These are phyloP conservation scores for Odobenus rosmarus DNA, from an alignment of 2,113 vertebrate genomes.

Conservation along the genomic window DNA sequence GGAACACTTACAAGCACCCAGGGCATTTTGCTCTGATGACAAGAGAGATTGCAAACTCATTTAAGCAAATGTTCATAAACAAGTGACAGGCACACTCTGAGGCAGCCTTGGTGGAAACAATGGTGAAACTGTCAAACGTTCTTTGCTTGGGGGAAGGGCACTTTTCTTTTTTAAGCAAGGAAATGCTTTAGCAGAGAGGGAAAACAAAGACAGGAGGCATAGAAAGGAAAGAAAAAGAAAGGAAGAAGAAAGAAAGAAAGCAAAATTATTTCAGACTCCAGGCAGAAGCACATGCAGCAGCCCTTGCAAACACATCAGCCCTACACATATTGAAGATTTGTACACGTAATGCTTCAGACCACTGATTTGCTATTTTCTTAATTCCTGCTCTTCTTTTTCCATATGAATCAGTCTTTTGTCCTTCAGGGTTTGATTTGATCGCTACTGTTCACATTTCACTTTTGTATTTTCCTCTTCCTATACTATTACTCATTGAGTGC, in stretches of 20 bases:
- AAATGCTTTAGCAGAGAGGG: slow-evolving; percentile 9
- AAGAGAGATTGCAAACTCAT: slow-evolving; percentile 66
- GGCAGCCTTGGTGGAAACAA: slow-evolving; percentile 57
- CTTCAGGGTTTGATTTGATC: slow-evolving; percentile 89
- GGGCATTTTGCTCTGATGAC: slow-evolving; percentile 55
- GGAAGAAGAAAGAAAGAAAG: neutral
- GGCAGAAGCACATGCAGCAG: slow-evolving; percentile 60
- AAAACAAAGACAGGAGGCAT: neutral
- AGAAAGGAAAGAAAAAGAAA: neutral
- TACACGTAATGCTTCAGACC: slow-evolving; percentile 82
- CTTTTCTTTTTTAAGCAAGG: slow-evolving; percentile 25
- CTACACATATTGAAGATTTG: slow-evolving; percentile 73
- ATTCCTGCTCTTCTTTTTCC: slow-evolving; percentile 85
- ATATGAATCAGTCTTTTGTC: slow-evolving; percentile 85
- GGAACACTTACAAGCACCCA: slow-evolving; percentile 50
- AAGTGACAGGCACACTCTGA: slow-evolving; percentile 54
- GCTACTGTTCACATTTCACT: slow-evolving; percentile 89
- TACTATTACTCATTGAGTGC: slow-evolving; percentile 97
- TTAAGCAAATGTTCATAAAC: slow-evolving; percentile 69
- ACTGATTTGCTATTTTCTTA: slow-evolving; percentile 84
- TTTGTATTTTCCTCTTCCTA: slow-evolving; percentile 88
- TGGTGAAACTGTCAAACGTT: slow-evolving; percentile 56
- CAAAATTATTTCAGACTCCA: slow-evolving; percentile 45
- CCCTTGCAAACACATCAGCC: slow-evolving; percentile 69
- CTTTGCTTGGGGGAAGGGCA: slow-evolving; percentile 59